Evolutionary conservation across 2,888 invertebrate species (phyloP), one percentile per base, ranked within the genome.

Genomic region (Euphydryas editha): DNA sequence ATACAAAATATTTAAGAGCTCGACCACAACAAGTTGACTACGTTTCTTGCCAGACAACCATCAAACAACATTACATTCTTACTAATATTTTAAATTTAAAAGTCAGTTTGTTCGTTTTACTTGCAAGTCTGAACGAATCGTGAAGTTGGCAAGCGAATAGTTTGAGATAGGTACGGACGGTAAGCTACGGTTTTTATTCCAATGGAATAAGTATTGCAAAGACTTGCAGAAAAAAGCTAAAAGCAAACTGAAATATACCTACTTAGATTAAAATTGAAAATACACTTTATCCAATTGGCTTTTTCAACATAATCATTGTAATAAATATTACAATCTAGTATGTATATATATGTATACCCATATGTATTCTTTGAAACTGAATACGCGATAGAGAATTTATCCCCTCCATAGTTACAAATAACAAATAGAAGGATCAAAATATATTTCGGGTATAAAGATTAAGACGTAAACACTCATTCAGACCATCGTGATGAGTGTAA

Each of bases 401-500:
- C 30, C 30, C 30, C 2, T 1, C 7, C 15, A 51, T 21, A 51
- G 49, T 51, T 15, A 13, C 18, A 13, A 24, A 21, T 5, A 20
- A 37, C 39, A 17, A 58, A n/a, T 11, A 59, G 46, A 13, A 46
- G 15, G 6, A 44, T 30, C 55, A 61, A 24, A 24, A 59, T 49
- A 36, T 18, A 13, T 79, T 51, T 49, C 44, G n/a, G 8, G 44
- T 30, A 17, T 46, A 63, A 47, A 47, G 46, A 37, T 68, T 85
- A 81, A 81, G 82, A 86, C 85, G 87, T 84, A 87, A 78, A 72
- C 71, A 77, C 78, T 77, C 70, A 69, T 68, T 67, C 67, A 66
- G 57, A 58, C 70, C 66, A 69, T 78, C 78, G 76, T 83, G 86
- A 84, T 83, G 83, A 87, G 88, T 76, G 85, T 86, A 85, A 86